phyloP scores from a whole-genome alignment of 2,888 invertebrate species.

The Willowsia nigromaculata region DNA sequence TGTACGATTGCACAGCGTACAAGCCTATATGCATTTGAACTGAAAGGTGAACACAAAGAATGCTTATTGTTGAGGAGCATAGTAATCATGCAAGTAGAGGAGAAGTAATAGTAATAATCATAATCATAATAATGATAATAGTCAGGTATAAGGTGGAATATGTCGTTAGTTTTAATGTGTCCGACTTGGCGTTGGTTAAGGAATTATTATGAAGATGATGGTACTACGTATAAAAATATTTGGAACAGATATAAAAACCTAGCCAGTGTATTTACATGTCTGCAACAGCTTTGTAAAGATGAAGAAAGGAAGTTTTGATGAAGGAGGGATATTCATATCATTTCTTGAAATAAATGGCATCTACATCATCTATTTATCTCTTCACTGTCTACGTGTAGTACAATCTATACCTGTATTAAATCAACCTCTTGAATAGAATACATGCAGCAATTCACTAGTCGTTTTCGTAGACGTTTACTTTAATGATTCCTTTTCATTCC shows the following conservation, averaged over 20 bases:
- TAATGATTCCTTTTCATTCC: not conserved
- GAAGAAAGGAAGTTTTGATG: conserved; percentile 16
- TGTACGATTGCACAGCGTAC: not conserved
- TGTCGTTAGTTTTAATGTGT: conserved; percentile 79
- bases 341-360: not conserved
- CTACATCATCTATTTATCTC: not conserved
- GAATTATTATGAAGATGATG: conserved; percentile 76
- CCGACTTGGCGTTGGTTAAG: conserved; percentile 77
- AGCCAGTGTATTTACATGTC: not conserved
- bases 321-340: not conserved
- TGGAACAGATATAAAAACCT: conserved; percentile 34
- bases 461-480: not conserved
- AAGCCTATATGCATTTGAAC: too few relatives aligned
- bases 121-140: conserved; percentile 78
- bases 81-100: conserved; percentile 59
- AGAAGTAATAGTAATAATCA: conserved; percentile 72
- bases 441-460: too few relatives aligned
- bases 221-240: conserved; percentile 54
- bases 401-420: not conserved
- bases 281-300: not conserved
- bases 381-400: not conserved
- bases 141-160: conserved; percentile 77
- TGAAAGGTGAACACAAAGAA: not conserved
- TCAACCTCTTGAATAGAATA: not conserved
- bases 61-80: conserved; percentile 13